Evolutionary conservation across 2,888 invertebrate genomes (phyloP).

Genomic region (Drosophila tripunctata): DNA sequence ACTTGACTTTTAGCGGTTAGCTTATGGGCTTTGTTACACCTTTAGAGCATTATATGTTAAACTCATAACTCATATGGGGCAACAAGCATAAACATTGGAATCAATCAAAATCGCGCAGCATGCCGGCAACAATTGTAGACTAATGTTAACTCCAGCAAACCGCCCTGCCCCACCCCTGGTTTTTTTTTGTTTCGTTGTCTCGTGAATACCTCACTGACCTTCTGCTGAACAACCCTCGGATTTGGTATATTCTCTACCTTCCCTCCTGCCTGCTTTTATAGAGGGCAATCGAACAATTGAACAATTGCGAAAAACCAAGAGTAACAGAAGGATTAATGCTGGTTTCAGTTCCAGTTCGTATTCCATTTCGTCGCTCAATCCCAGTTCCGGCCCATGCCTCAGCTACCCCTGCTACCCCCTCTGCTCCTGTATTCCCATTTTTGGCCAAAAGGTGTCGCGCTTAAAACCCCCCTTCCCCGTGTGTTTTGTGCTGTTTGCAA

Average conservation of each 20-base stretch:
- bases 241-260: background rate
- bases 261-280: background rate
- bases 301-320: constrained; percentile 69
- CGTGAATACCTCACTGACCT: constrained; percentile 38
- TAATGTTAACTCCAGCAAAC: constrained; percentile 26
- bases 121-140: constrained; percentile 47
- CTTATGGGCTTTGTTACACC: constrained; percentile 64
- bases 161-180: background rate
- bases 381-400: constrained; percentile 18
- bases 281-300: constrained; percentile 66
- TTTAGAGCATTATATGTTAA: constrained; percentile 33
- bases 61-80: constrained; percentile 68
- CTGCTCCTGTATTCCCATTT: background rate
- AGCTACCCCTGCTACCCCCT: background rate
- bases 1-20: constrained; percentile 63
- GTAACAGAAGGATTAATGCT: constrained; percentile 80
- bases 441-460: constrained; percentile 67
- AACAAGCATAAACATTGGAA: constrained; percentile 39
- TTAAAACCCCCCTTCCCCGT: constrained; percentile 48
- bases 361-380: constrained; percentile 7
- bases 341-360: constrained; percentile 49
- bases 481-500: constrained; percentile 68
- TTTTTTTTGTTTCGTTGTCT: no score
- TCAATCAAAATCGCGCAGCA: constrained; percentile 67
- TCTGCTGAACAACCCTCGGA: constrained; percentile 2